Evolutionary conservation across 92 coral and sea anemone genomes (phyloP), one percentile per base, ranked within the genome.

Genomic region (Umimayanthus kanabou): DNA sequence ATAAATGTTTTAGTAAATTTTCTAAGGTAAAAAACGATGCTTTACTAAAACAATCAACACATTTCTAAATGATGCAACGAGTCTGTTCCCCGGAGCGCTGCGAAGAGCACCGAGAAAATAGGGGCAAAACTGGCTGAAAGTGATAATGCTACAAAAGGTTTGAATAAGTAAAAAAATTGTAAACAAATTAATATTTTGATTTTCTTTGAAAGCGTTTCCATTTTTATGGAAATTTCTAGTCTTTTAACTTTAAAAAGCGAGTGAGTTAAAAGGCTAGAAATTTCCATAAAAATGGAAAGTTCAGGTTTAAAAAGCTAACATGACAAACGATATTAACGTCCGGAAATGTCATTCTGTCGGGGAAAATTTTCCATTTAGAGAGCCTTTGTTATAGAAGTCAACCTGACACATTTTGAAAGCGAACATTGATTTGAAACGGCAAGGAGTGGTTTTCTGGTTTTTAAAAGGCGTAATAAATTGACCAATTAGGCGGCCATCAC

Each of bases 371-470:
- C 58, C 18, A 1, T 14, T 61, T 20, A 61, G 3, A 61, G 58
- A 53, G 58, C 18, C 58, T 53, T 61, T 61, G 69, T 61, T 61
- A 18, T 61, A 40, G n/a, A 72, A 72, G 33, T 14, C 75, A 25
- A 20, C 75, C 75, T 40, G 81, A 40, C 39, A 22, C 6, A 26
- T 28, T 78, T 78, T 45, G 22, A 78, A 49, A 9, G 37, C 39
- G 22, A 3, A 50, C 22, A 13, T 49, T 28, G 20, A 47, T n/a
- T 49, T 49, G 40, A 43, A 33, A 75, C 25, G 39, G 79, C 79
- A 75, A 75, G 42, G 79, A 75, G 53, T 45, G 45, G 30, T 75
- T 75, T 18, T 75, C 47, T 22, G n/a, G 53, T n/a, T 75, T 39
- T 39, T 6, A 20, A 75, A 75, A 39, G 79, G 47, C 30, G 79